Percentiles rank a stretch among this genome's conserved stretches.
These are phyloP conservation scores for Mercenaria mercenaria DNA, from an alignment of 1,140 invertebrate genomes.

Conservation along the genomic window DNA sequence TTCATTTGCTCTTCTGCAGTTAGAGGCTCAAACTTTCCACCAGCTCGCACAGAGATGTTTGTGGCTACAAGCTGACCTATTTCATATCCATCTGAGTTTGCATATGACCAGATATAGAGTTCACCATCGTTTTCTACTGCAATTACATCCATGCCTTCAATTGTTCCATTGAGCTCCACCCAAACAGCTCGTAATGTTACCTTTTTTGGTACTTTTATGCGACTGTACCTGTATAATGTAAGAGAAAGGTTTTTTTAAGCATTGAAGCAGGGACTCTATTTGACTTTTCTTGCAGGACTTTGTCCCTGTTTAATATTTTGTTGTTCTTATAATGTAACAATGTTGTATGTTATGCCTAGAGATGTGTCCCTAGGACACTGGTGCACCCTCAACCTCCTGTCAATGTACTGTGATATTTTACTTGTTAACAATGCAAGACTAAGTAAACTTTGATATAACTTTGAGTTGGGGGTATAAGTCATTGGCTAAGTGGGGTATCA, in stretches of 20 bases:
- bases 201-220: constrained; percentile 70
- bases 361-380: no score
- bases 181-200: constrained; percentile 77
- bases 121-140: constrained; percentile 76
- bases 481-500: no score
- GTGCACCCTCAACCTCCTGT: no score
- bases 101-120: constrained; percentile 79
- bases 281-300: neutral
- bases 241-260: no score
- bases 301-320: neutral
- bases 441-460: no score
- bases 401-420: no score
- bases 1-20: constrained; percentile 69
- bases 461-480: no score
- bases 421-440: no score
- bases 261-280: neutral
- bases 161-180: constrained; percentile 78
- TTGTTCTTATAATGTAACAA: neutral
- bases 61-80: constrained; percentile 68
- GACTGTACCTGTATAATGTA: constrained; percentile 64
- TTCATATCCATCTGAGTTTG: constrained; percentile 67
- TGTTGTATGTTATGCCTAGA: no score
- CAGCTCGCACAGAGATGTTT: constrained; percentile 77
- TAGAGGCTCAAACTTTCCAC: constrained; percentile 76
- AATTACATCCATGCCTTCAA: constrained; percentile 72